Conservation (phyloP, 2,888 invertebrate species). For the Rhaphigaster nebulosa region DNA sequence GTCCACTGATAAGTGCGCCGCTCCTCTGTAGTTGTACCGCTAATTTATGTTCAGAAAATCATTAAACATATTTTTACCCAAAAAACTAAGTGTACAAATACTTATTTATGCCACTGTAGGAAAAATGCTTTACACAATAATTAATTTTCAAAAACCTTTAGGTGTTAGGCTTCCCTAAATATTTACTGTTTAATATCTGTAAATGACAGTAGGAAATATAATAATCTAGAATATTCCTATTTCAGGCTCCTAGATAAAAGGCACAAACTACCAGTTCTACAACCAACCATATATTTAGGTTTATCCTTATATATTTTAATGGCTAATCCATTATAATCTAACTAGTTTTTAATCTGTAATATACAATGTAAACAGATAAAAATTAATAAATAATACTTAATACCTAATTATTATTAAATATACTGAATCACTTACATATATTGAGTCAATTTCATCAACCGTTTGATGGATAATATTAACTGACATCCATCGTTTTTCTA, state of each 20-base stretch:
- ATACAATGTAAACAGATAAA: not conserved
- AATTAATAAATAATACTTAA: no score
- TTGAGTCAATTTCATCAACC: not conserved
- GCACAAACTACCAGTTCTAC: not conserved
- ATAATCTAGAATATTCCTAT: not conserved
- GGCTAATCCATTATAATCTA: not conserved
- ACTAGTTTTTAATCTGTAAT: not conserved
- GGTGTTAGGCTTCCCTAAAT: no score
- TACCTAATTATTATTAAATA: not conserved
- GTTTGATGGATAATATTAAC: conserved; percentile 23
- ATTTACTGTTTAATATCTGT: not conserved
- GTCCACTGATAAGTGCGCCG: no score
- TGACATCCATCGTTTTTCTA: conserved; percentile 4
- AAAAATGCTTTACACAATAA: no score
- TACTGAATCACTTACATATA: not conserved
- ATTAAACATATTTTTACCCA: no score
- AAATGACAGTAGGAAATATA: not conserved
- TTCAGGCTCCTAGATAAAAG: not conserved
- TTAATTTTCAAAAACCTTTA: no score
- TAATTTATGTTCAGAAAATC: no score
- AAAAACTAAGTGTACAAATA: no score
- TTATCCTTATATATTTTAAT: not conserved
- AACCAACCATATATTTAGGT: not conserved
- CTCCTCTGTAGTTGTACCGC: no score
- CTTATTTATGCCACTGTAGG: no score